phyloP scores from a whole-genome alignment of 2,113 vertebrate species.

The Antechinus flavipes region DNA sequence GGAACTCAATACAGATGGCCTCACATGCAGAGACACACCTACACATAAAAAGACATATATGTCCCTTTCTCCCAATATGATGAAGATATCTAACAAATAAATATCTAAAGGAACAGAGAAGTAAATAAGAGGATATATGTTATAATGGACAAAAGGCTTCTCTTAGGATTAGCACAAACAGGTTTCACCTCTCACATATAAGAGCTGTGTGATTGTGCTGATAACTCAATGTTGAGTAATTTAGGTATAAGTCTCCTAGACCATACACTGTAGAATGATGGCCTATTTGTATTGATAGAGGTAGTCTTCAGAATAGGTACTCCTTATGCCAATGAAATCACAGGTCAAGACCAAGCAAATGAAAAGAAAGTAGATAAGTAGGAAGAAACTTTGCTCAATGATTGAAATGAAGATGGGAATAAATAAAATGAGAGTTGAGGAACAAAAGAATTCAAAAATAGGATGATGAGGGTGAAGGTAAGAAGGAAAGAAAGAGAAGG shows the following conservation, averaged over 20 bases:
- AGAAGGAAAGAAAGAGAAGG: background rate
- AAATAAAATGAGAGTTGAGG: background rate
- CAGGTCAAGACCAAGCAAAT: background rate
- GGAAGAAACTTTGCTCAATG: background rate
- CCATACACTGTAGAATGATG: background rate
- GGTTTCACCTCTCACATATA: background rate
- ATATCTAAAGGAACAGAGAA: background rate
- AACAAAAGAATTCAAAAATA: background rate
- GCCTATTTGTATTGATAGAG: background rate
- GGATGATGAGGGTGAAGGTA: background rate
- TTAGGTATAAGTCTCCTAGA: background rate
- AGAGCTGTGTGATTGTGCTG: background rate
- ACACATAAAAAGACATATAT: background rate
- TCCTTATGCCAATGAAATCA: background rate
- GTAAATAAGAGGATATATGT: background rate
- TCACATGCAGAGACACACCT: background rate
- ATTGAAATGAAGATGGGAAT: background rate
- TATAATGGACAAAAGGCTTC: background rate
- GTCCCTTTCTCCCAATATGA: background rate
- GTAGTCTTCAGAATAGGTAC: background rate
- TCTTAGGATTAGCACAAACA: background rate
- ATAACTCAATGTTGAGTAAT: background rate
- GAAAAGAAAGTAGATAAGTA: background rate
- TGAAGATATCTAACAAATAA: background rate
- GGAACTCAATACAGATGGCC: background rate